phyloP scores from a whole-genome alignment of 1,140 invertebrate species.

The Thaumatotibia leucotreta region DNA sequence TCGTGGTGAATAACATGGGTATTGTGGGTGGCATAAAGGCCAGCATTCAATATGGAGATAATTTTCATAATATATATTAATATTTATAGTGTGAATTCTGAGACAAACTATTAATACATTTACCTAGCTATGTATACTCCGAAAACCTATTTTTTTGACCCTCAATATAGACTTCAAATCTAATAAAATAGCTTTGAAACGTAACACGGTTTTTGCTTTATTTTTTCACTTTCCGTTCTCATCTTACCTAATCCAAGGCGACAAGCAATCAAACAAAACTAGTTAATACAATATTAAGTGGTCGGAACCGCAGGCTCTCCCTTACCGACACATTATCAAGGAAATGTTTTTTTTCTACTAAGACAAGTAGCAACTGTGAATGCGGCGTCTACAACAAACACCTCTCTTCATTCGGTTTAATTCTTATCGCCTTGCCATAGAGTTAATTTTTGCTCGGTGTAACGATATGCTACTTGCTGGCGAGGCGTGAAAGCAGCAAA shows the following conservation, averaged over 20 bases:
- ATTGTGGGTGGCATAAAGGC: too few species aligned
- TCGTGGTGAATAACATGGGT: too few species aligned
- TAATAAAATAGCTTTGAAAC: background rate
- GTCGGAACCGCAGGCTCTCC: slow-evolving; percentile 32
- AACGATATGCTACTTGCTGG: background rate
- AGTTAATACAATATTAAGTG: slow-evolving; percentile 33
- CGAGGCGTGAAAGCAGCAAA: slow-evolving; percentile 2
- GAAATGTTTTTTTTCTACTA: slow-evolving; percentile 39
- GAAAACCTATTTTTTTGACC: background rate
- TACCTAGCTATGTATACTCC: background rate
- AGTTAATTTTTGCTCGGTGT: background rate
- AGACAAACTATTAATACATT: background rate
- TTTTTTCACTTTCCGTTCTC: background rate
- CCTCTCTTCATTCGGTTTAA: background rate
- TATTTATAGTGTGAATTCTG: too few species aligned
- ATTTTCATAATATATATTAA: too few species aligned
- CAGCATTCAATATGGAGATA: too few species aligned
- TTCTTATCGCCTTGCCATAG: background rate
- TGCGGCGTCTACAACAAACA: slow-evolving; percentile 10
- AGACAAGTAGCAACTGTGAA: slow-evolving; percentile 36
- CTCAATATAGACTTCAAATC: background rate
- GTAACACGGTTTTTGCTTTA: background rate
- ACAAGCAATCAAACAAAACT: slow-evolving; percentile 26
- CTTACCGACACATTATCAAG: slow-evolving; percentile 39
- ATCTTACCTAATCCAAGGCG: background rate